Base-by-base conservation (phyloP, 2,113 vertebrate genomes). In the Perca schrenkii region DNA sequence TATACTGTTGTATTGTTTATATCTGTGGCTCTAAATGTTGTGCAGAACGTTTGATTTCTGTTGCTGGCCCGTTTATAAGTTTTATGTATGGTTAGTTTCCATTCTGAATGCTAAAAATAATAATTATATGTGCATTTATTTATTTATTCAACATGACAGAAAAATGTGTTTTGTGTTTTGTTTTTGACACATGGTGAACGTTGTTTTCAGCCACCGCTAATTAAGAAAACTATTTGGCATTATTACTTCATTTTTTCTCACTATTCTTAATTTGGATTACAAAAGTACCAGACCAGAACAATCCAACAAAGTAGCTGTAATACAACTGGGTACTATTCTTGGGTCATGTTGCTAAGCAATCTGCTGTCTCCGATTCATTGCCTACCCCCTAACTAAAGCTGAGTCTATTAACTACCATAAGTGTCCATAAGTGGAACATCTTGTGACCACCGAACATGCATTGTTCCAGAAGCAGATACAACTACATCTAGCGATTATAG, bases 91-190 rank as follows among this genome's bases (percentile, higher is more conserved):
- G 8, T 54, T 57, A 14, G 8, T 77, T 83, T 74, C 8, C 34
- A 25, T 56, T 78, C 6, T 46, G 4, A 61, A 64, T 8, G 22
- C 16, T 56, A 52, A 16, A 64, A 43, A 8, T 3, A 66, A 22
- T 12, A 54, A n/a, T 5, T 46, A 2, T 31, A 31, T 56, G 13
- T 61, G 4, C 7, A 0, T 31, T 3, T 28, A 54, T 21, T 64
- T 83, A 88, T 84, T 82, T 84, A 85, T 90, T 86, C 11, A 69
- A 66, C 6, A 46, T 40, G 28, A 75, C 57, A 57, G 22, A 58
- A 11, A 6, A 43, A 43, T 43, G 40, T 43, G 40, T 43, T 34
- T 22, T 61, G 4, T 36, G 40, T 43, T 34, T 22, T 61, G 4
- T 36, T 50, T 53, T 61, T 46, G 54, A 6, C 0, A 1, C 1